A percentile compares a stretch with the other conserved stretches of the same genome.
Evolutionary conservation across 2,888 invertebrate species (phyloP).

Genomic region (Cheiracanthium punctorium): DNA sequence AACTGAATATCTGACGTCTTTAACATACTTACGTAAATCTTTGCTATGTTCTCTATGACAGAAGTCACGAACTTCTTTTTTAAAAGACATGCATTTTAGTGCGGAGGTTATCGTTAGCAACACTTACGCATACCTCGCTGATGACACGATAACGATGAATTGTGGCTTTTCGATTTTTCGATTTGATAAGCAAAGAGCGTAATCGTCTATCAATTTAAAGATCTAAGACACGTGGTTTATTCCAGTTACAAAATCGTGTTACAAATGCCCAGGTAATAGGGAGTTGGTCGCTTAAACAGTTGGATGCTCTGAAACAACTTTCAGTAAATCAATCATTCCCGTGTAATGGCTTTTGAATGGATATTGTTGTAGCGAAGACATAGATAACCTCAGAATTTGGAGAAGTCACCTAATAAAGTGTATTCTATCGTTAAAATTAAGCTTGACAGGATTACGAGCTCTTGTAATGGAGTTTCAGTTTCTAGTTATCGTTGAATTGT

Average conservation of each 20-base stretch:
- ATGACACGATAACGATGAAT: conserved; percentile 40
- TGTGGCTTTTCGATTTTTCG: conserved; percentile 35
- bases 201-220: conserved; percentile 17
- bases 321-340: conserved; percentile 45
- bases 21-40: no score
- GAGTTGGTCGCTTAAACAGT: conserved; percentile 8
- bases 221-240: not conserved
- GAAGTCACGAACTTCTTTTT: not conserved
- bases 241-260: not conserved
- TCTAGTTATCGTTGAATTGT: no score
- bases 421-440: not conserved
- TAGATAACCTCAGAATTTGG: not conserved
- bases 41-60: no score
- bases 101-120: not conserved
- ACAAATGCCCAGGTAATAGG: not conserved
- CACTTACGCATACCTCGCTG: not conserved
- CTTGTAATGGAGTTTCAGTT: no score
- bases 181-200: conserved; percentile 31
- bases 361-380: not conserved
- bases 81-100: not conserved
- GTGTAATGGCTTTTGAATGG: conserved; percentile 33
- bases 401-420: not conserved
- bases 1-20: no score
- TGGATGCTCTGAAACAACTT: not conserved
- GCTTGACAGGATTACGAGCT: not conserved